Conservation (phyloP, 1,140 invertebrate genomes). For the Scaptomyza montana region DNA sequence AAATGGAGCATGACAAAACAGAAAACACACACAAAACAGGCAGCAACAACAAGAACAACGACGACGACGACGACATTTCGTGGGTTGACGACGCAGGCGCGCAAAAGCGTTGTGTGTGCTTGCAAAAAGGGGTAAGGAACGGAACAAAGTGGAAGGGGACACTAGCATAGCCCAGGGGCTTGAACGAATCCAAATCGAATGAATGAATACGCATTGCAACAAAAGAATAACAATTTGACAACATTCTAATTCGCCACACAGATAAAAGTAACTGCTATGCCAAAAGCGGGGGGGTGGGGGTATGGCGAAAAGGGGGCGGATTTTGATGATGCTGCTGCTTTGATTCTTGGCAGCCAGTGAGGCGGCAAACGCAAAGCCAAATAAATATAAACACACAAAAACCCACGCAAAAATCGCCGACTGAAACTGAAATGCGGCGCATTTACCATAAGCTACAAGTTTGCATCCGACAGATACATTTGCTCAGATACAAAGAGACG, state of each 20-base stretch:
- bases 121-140: conserved; percentile 43
- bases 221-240: conserved; percentile 83
- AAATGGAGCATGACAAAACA: conserved; percentile 84
- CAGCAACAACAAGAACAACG: conserved; percentile 5
- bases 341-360: conserved; percentile 68
- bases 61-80: conserved; percentile 29
- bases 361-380: conserved; percentile 81
- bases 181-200: conserved; percentile 73
- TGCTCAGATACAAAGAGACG: conserved; percentile 34
- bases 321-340: conserved; percentile 54
- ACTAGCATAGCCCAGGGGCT: conserved; percentile 27
- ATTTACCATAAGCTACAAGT: conserved; percentile 30
- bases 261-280: conserved; percentile 76
- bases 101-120: conserved; percentile 7
- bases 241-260: conserved; percentile 83
- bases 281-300: conserved; percentile 11
- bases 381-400: conserved; percentile 70
- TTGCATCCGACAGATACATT: conserved; percentile 52
- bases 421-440: conserved; percentile 12
- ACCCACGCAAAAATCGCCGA: conserved; percentile 42
- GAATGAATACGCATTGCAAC: conserved; percentile 80
- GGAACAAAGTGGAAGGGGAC: conserved; percentile 7
- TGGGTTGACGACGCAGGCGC: conserved; percentile 49
- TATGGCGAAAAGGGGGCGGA: conserved; percentile 15
- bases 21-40: conserved; percentile 72